Base-by-base conservation (phyloP, 2,888 invertebrate species). In the Coelogynopora nodosa region DNA sequence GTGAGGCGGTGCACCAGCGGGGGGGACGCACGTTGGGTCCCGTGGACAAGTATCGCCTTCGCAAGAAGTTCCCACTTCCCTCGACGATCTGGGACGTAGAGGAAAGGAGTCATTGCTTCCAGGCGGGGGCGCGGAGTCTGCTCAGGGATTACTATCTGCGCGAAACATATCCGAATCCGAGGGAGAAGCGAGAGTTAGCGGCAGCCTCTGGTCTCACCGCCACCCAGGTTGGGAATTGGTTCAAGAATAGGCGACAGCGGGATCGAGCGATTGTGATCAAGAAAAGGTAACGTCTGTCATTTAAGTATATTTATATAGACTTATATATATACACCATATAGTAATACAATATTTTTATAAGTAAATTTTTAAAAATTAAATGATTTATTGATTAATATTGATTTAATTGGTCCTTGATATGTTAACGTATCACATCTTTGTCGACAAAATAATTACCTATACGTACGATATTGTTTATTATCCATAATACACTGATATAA, bases 111-210 rank as follows among this genome's bases (percentile, higher is more conserved):
- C 81, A 80, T 80, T 80, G 81, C 28, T 80, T 80, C 93, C 97
- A 97, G 90, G 93, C 98, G 93, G 93, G 97, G 89, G 96, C 97
- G 89, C 94, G 98, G 89, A 96, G 95, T 90, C 96, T 96, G 0
- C 93, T 98, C 82, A 97, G 96, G 92, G 96, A 96, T 91, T 97
- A 96, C 91, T 98, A 98, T 91, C 92, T 91, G 88, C 90, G 90
- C 31, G 92, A 92, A 88, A 89, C 91, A n/a, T 88, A 86, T 90
- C 96, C 96, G 0, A 96, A 95, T 0, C 96, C 96, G 0, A 97
- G 97, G 90, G 97, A 98, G 91, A 98, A 98, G 92, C 94, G 96
- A 89, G 95, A 95, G 13, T 93, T 98, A 84, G 95, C 97, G 0
- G 95, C 95, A 92, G 95, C 95, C 91, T 98, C 98, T 0, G 96